A percentile compares a stretch with the other conserved stretches of the same genome.
These are phyloP conservation scores for Spheniscus mendiculus DNA, from an alignment of 2,113 vertebrate genomes.

Conservation along the genomic window DNA sequence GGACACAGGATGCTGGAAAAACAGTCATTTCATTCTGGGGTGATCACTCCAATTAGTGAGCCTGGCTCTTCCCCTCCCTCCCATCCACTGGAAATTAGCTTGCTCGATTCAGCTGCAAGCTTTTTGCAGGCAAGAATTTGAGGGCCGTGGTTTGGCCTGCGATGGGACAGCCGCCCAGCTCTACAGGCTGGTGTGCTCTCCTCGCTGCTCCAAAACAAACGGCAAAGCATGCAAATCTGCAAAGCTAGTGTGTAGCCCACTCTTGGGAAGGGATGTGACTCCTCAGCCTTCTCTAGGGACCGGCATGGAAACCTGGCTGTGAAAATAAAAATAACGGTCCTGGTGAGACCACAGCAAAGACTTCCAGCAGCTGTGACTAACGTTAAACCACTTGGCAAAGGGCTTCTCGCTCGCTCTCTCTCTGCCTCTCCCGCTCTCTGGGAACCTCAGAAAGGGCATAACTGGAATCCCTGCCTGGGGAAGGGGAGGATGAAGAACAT, in stretches of 20 bases:
- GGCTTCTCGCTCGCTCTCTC: neutral
- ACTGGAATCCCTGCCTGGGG: neutral
- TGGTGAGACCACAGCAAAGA: neutral
- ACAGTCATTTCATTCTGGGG: neutral
- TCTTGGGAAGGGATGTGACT: neutral
- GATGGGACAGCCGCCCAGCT: neutral
- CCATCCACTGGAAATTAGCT: neutral
- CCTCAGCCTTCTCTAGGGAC: neutral
- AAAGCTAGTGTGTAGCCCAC: rapidly evolving
- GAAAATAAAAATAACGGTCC: constrained; percentile 2
- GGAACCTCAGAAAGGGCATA: neutral
- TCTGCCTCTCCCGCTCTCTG: neutral
- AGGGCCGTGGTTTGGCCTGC: rapidly evolving
- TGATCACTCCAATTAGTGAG: neutral
- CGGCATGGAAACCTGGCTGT: neutral
- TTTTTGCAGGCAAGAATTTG: neutral
- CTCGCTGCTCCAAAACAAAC: neutral
- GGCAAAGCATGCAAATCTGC: rapidly evolving
- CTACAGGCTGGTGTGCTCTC: neutral
- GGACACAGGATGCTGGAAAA: neutral
- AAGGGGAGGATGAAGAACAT: neutral
- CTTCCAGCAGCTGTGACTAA: neutral
- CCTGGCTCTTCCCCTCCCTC: neutral
- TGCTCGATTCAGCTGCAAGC: neutral
- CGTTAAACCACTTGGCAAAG: neutral